Evolutionary conservation across 2,797 vertebrate species (phyloP).

Genomic region (Ctenosaura bakeri): DNA sequence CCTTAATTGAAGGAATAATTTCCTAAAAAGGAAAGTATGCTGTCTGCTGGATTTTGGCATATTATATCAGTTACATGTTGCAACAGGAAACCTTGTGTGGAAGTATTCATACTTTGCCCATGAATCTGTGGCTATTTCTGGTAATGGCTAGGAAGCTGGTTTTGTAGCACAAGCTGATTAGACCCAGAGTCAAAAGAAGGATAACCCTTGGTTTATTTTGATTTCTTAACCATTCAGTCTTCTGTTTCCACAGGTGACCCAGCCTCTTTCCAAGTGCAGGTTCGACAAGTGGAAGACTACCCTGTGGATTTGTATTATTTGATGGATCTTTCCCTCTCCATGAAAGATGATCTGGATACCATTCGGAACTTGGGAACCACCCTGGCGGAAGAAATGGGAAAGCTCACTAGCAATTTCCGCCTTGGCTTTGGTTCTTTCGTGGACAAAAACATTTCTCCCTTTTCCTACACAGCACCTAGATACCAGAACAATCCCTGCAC

Average conservation of each 20-base stretch:
- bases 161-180: background rate
- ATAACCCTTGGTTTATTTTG: background rate
- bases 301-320: constrained; percentile 98
- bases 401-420: constrained; percentile 97
- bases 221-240: background rate
- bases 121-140: constrained; percentile 5
- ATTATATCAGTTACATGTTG: constrained; percentile 11
- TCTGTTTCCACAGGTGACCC: constrained; percentile 84
- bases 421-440: constrained; percentile 97
- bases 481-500: constrained; percentile 96
- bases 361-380: constrained; percentile 95
- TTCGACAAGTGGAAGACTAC: constrained; percentile 98
- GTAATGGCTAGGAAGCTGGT: background rate
- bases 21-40: background rate
- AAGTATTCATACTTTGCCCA: background rate
- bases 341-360: constrained; percentile 96
- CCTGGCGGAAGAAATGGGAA: constrained; percentile 94
- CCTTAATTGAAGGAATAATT: background rate
- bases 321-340: constrained; percentile 98
- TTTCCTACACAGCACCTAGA: constrained; percentile 93
- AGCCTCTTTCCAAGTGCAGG: constrained; percentile 89
- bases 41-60: background rate
- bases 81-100: constrained; percentile 4
- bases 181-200: background rate
- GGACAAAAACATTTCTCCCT: constrained; percentile 97